Percentiles rank a stretch among this genome's conserved stretches.
Evolutionary conservation across 2,113 vertebrate species (phyloP).

Genomic region (Gallinago jamesoni): DNA sequence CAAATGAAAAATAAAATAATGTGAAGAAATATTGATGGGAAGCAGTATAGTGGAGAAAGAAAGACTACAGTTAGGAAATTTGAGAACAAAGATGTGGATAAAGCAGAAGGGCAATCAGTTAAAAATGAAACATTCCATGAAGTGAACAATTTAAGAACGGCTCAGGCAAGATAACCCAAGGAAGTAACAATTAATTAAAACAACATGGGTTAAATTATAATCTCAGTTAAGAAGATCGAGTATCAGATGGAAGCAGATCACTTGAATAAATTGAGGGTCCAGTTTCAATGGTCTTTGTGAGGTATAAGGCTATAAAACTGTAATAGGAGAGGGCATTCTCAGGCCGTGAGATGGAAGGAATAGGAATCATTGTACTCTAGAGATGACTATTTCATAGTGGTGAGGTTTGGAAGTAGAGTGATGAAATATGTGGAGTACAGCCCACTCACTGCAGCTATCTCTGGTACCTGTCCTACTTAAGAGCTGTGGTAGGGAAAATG

Average conservation of each 20-base stretch:
- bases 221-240: not conserved
- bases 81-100: not conserved
- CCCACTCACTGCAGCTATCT: slow-evolving; percentile 61
- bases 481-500: slow-evolving; percentile 43
- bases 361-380: not conserved
- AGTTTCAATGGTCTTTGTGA: not conserved
- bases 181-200: slow-evolving; percentile 15
- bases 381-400: not conserved
- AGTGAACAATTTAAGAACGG: not conserved
- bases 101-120: not conserved
- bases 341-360: not conserved
- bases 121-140: not conserved
- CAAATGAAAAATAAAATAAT: not conserved
- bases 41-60: not conserved
- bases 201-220: not conserved
- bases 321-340: not conserved
- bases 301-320: not conserved
- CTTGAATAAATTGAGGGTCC: not conserved
- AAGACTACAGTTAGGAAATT: not conserved
- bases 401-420: slow-evolving; percentile 34
- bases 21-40: not conserved
- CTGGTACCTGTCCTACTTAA: slow-evolving; percentile 68
- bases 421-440: slow-evolving; percentile 54
- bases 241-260: not conserved
- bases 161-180: not conserved